Conservation (phyloP, 53 echinoderm and acorn worm genomes). For the Hippasteria phrygiana region DNA sequence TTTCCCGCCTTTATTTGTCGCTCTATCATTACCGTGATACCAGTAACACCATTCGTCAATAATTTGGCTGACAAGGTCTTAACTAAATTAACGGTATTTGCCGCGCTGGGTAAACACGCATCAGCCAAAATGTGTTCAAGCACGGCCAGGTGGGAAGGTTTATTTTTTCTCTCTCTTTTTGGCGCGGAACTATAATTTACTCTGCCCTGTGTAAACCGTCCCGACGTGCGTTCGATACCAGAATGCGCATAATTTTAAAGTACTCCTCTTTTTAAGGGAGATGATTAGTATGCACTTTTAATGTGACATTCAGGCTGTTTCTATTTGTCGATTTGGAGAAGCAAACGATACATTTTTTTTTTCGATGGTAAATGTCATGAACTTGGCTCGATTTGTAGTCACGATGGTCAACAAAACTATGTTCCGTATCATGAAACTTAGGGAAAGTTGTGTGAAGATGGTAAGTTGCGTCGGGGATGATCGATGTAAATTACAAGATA, state of each 20-base stretch:
- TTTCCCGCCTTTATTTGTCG: conserved; percentile 29
- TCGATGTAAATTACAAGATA: too few species aligned
- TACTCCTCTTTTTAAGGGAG: not conserved
- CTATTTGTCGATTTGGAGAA: not conserved
- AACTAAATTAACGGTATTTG: conserved; percentile 24
- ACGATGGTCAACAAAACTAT: too few species aligned
- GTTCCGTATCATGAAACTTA: too few species aligned
- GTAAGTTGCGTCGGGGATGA: too few species aligned
- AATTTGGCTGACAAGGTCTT: conserved; percentile 12
- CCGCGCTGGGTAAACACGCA: conserved; percentile 1
- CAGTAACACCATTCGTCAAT: conserved; percentile 21
- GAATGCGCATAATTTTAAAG: not conserved
- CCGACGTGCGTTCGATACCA: conserved; percentile 19
- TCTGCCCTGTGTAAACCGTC: not conserved
- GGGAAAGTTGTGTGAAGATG: too few species aligned
- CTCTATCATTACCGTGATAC: conserved; percentile 5
- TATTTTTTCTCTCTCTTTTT: not conserved
- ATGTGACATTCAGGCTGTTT: not conserved
- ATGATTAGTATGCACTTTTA: not conserved
- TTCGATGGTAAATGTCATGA: not conserved
- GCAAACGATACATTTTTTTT: not conserved
- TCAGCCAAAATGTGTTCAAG: not conserved
- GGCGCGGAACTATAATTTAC: not conserved
- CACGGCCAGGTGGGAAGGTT: not conserved
- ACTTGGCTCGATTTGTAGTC: too few species aligned